Base-by-base conservation (phyloP, 2,797 vertebrate genomes). In the Pangasius krempfi region DNA sequence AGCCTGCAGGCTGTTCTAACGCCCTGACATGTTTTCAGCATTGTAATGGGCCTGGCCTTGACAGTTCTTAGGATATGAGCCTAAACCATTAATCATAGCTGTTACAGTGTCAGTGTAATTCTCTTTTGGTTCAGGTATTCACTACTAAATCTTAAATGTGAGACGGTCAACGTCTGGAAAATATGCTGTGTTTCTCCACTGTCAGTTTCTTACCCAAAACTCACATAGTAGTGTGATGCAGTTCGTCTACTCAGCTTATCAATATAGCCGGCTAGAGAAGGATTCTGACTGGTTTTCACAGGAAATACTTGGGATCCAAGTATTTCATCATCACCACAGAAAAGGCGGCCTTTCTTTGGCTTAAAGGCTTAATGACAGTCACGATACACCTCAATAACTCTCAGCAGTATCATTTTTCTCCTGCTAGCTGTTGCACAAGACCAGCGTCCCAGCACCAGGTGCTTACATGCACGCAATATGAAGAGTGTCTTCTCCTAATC, bases 11-110 rank as follows among this genome's bases (percentile, higher is more conserved):
- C 83, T 72, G 47, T 85, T 72, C n/a, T 70, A 54, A 85, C 64
- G 64, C 83, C 66, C 83, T 54, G 64, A 85, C 83, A 70, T 85
- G 64, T 85, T 70, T 54, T 72, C 83, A 54, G 64, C 83, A 85
- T 70, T 85, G 82, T 84, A 84, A 84, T 84, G 62, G 44, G 82
- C 82, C 62, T 44, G 62, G 62, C 44, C 62, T 68, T 33, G 64
- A 85, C 83, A 85, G 64, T 85, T 85, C 66, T 70, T 37, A 85
- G 83, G 83, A 85, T 56, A 85, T 85, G 44, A 70, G 30, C 83
- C 66, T 70, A 70, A 70, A 85, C 83, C 10, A 50, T 85, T 70
- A 54, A 56, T 85, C 47, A 85, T 54, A 54, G 47, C 47, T 70
- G 47, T 37, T 84, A 70, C 47, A 25, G 10, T 84, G 64, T 70